Percentiles rank a stretch among this genome's conserved stretches.
These are phyloP conservation scores for Xestia sexstrigata DNA, from an alignment of 2,888 invertebrate species.

Conservation along the genomic window DNA sequence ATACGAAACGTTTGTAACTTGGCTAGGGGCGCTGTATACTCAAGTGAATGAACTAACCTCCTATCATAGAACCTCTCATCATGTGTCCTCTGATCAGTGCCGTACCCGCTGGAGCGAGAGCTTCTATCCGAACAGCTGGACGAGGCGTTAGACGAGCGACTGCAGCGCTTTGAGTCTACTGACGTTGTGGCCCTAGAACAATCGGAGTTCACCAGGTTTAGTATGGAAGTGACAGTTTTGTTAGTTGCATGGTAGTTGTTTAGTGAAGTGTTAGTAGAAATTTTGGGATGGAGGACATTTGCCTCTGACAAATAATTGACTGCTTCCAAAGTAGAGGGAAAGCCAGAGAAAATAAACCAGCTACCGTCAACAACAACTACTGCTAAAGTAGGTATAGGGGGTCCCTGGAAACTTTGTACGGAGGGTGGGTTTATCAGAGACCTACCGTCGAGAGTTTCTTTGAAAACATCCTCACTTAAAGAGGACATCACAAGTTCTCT, in stretches of 20 bases:
- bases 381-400: too few relatives aligned
- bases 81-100: slow-evolving; percentile 81
- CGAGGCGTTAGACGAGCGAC: slow-evolving; percentile 86
- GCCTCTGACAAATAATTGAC: neutral
- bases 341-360: neutral
- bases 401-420: neutral
- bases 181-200: slow-evolving; percentile 68
- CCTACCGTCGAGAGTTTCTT: neutral
- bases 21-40: too few relatives aligned
- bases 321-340: neutral
- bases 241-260: slow-evolving; percentile 3
- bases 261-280: neutral
- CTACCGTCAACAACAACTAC: too few relatives aligned
- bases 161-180: slow-evolving; percentile 83
- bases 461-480: neutral
- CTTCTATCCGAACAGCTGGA: slow-evolving; percentile 87
- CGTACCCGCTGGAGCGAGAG: slow-evolving; percentile 87
- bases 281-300: neutral
- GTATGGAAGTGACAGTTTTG: neutral
- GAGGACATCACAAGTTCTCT: too few relatives aligned
- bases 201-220: slow-evolving; percentile 36
- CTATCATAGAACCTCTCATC: slow-evolving; percentile 84
- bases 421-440: neutral
- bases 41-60: slow-evolving; percentile 74
- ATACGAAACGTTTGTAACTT: too few relatives aligned